Evolutionary conservation across 2,888 invertebrate genomes (phyloP).

Genomic region (Cantharis rufa): DNA sequence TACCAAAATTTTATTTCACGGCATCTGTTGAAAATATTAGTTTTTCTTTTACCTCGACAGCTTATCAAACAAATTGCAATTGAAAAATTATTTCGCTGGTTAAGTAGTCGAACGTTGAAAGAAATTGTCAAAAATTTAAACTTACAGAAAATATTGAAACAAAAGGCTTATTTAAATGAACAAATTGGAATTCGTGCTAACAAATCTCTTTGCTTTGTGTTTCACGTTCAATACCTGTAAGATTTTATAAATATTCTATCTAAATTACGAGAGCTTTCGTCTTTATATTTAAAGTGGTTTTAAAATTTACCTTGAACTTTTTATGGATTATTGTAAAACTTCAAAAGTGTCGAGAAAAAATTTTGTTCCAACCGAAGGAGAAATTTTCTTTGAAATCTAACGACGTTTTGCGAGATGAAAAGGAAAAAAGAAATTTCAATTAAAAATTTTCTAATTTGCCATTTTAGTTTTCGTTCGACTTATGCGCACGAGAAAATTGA

Average conservation of each 20-base stretch:
- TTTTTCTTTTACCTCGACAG: neutral
- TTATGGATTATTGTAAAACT: neutral
- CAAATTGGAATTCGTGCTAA: slow-evolving; percentile 21
- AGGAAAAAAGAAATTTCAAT: neutral
- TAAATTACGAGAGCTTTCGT: slow-evolving; percentile 10
- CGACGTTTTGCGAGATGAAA: neutral
- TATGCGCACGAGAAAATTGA: neutral
- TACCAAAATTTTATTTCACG: too few species aligned
- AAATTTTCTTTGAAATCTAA: neutral
- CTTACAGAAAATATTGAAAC: slow-evolving; percentile 10
- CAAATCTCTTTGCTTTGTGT: slow-evolving; percentile 17
- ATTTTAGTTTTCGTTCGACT: neutral
- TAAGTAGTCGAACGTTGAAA: neutral
- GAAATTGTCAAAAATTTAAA: neutral
- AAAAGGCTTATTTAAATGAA: slow-evolving; percentile 19
- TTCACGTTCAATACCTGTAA: slow-evolving; percentile 16
- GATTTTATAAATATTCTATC: slow-evolving; percentile 24
- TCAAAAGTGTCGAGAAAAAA: neutral
- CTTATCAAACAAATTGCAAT: neutral
- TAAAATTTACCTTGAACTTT: neutral
- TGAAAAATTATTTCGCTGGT: neutral
- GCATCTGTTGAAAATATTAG: too few species aligned
- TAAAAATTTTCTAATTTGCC: neutral
- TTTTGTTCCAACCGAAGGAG: neutral
- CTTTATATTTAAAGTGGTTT: slow-evolving; percentile 15